Conservation (phyloP, 2,797 vertebrate genomes). For the Eutrigla gurnardus region DNA sequence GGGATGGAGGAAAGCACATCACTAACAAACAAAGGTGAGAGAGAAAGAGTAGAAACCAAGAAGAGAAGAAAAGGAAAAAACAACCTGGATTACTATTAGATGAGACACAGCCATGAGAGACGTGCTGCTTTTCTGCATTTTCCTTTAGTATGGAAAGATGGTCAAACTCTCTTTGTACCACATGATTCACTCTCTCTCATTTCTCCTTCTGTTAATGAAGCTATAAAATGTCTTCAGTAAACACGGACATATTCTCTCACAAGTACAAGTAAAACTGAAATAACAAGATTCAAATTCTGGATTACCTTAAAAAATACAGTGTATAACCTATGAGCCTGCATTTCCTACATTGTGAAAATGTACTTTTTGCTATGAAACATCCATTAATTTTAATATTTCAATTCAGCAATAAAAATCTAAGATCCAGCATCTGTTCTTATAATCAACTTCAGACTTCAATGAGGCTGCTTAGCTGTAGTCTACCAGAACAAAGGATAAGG, state of each 20-base stretch:
- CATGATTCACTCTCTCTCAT: neutral
- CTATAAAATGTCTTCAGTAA: neutral
- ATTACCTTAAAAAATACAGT: neutral
- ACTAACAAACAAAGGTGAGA: slow-evolving; percentile 32
- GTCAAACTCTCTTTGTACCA: slow-evolving; percentile 15
- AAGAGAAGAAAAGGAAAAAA: slow-evolving; percentile 10
- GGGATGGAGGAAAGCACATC: slow-evolving; percentile 54
- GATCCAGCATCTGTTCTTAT: neutral
- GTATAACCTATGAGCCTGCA: neutral
- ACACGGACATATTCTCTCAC: neutral
- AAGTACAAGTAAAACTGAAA: neutral
- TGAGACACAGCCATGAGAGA: slow-evolving; percentile 20
- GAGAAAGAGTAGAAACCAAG: neutral
- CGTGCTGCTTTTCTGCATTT: slow-evolving; percentile 17
- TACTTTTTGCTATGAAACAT: neutral
- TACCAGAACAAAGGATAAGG: neutral
- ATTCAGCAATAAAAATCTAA: neutral
- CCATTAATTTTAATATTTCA: neutral
- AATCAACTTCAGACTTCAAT: neutral
- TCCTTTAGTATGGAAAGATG: neutral
- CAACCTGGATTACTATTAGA: slow-evolving; percentile 20
- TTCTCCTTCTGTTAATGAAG: neutral
- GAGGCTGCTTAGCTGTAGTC: neutral
- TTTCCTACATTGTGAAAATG: neutral
- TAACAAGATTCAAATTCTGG: neutral